Base-by-base conservation (phyloP, 30 jellyfish, hydroid and myxozoan genomes). In the Mastigias papua region DNA sequence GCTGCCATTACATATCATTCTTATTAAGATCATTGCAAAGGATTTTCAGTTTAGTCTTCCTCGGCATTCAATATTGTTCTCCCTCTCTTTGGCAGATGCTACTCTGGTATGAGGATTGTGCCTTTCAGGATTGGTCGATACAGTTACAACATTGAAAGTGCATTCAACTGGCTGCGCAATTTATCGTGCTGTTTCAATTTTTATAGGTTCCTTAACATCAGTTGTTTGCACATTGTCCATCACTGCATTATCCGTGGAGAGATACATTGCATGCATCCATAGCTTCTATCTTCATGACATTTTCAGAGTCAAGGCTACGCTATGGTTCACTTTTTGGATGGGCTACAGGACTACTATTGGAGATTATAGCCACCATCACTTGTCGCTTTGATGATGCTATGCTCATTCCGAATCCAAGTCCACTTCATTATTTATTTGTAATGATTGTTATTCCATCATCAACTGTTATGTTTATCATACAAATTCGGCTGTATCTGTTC, bases 221-320 rank as follows among this genome's bases (percentile, higher is more conserved):
- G 74, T 63, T 27, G 74, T 63, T 8, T 20, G 46, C 42, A 63
- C 42, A 15, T 5, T 25, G 1, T 22, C 74, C 2, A 13, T 63
- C 74, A 42, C 23, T 25, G 22, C 74, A n/a, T 8, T 63, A 42
- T 9, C 74, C 0, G 42, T 25, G 26, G 74, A 63, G 19, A 23
- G 74, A 27, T 63, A 63, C 42, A 63, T 63, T 8, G 74, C 42
- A 25, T 63, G 74, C 74, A 25, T 27, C 35, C 42, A 63, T 27
- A 22, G 74, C 74, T 63, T 22, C 23, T 42, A 27, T 2, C 42
- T 63, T n/a, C 74, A 27, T 26, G n/a, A 20, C 1, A 63, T 63
- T 26, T 13, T 63, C 17, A 5, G 42, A 63, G 42, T 9, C 35
- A 1, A 63, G 74, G 23, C 42, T 27, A 10, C 46, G 35, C 5